These are phyloP conservation scores for Porphyrio hochstetteri DNA, from an alignment of 2,113 vertebrate genomes.

Conservation along the genomic window DNA sequence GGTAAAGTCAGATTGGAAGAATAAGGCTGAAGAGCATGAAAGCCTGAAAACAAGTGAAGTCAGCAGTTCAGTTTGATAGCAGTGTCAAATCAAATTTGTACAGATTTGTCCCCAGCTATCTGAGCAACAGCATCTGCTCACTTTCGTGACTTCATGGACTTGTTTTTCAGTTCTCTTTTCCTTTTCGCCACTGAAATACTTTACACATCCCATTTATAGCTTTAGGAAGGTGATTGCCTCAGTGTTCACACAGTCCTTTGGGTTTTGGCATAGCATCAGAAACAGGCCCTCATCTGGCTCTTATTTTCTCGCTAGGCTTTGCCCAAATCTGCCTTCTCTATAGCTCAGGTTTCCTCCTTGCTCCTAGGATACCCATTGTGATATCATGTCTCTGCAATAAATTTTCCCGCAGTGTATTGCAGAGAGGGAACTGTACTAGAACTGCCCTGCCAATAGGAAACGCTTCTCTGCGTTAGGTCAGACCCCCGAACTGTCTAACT, in stretches of 20 bases:
- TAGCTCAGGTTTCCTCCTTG: neutral
- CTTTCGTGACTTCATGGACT: neutral
- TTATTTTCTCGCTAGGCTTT: neutral
- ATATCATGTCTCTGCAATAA: neutral
- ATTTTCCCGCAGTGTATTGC: neutral
- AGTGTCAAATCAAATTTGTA: neutral
- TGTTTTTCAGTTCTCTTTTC: neutral
- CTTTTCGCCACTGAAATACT: neutral
- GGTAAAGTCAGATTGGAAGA: neutral
- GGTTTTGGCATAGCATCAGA: neutral
- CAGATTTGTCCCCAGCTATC: neutral
- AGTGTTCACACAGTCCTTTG: neutral
- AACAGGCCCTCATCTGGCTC: neutral
- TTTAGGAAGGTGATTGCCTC: neutral
- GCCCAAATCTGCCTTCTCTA: neutral
- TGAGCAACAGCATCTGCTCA: neutral
- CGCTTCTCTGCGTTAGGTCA: neutral
- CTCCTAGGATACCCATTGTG: neutral
- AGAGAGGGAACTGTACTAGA: neutral
- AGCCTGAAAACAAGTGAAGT: neutral
- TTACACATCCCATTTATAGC: neutral
- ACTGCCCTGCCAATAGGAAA: neutral
- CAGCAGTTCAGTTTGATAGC: neutral
- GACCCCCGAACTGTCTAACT: neutral
- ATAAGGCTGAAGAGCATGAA: neutral